Base-by-base conservation (phyloP, 1,140 invertebrate species). In the Kradibia gibbosae region DNA sequence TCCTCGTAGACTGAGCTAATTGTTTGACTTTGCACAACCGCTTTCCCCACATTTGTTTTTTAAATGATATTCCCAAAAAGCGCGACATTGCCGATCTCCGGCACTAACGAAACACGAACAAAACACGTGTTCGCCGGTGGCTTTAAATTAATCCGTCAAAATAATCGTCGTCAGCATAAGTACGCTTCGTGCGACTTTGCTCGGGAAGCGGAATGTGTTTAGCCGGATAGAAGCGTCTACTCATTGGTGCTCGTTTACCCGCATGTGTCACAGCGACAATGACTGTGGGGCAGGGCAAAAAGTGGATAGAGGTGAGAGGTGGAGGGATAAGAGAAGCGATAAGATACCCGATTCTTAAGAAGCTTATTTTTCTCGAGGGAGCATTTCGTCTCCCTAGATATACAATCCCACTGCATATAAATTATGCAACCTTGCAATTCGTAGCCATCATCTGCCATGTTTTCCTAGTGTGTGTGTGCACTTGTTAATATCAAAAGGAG, bases 361-460 rank as follows among this genome's bases (percentile, higher is more conserved):
- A 57, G 79, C 67, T 80, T 57, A 80, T 75, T 72, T 80, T 80
- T 80, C 71, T 80, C 79, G 71, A 80, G 55, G 67, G 71, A 53
- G 36, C 79, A 17, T 65, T 67, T 67, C 62, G 20, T 39, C 62
- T 67, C 62, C 34, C 62, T 15, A 34, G 62, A 34, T 17, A 20
- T 65, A 65, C 60, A 36, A 2, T 65, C 28, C 28, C 60, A 3
- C 11, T 20, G 70, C 31, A 39, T 48, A 48, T 57, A 42, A n/a
- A 15, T 50, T 42, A 28, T 50, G 62, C 39, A 78, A n/a, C 31
- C 8, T 17, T 34, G 8, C 60, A 25, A 8, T 53, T 53, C 22
- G 10, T n/a, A n/a, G n/a, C n/a, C n/a, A n/a, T n/a, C n/a, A n/a
- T n/a, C n/a, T n/a, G n/a, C n/a, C n/a, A n/a, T n/a, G n/a, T n/a